Base-by-base conservation (phyloP, 2,888 invertebrate species). In the Noctuana brunneofusca region DNA sequence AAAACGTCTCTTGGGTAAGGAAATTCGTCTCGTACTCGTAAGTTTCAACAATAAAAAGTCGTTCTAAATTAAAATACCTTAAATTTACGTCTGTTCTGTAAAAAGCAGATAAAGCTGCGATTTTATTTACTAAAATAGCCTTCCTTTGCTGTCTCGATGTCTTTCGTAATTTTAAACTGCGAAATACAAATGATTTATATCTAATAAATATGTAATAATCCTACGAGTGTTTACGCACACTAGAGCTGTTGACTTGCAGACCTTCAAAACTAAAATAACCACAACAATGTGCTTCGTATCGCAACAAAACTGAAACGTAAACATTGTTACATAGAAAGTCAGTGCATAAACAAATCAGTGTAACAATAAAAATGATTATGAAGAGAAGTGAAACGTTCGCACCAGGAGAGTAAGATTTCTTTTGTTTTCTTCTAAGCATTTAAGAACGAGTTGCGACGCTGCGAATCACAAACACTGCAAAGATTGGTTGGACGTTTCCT, bases 251-350 rank as follows among this genome's bases (percentile, higher is more conserved):
- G 9, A 41, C 9, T 41, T 9, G 9, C 41, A 41, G 41, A 41
- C 16, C 41, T 41, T 41, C 41, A 41, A 1, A 16, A 16, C 41
- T 41, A 41, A 16, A 41, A 41, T 41, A 41, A 16, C 16, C 8
- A 41, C 9, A 41, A 41, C 41, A 41, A 41, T 41, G 41, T 41
- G 41, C 16, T 41, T 41, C 41, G 16, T 41, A 41, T 41, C 41
- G 41, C 16, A 41, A 16, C 41, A 41, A 41, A 41, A 41, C 41
- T 3, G 6, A 41, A 41, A 16, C 41, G 8, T 41, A 35, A 35
- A 35, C 4, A 2, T 16, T 41, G 16, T 9, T n/a, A n/a, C n/a
- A 41, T 41, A 41, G 41, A 41, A 41, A 41, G 41, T 41, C 41
- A 16, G 9, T 16, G 16, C 9, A 41, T 16, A 41, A 16, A 41